phyloP scores from a whole-genome alignment of 2,797 vertebrate genomes.

The Halcyon badia region DNA sequence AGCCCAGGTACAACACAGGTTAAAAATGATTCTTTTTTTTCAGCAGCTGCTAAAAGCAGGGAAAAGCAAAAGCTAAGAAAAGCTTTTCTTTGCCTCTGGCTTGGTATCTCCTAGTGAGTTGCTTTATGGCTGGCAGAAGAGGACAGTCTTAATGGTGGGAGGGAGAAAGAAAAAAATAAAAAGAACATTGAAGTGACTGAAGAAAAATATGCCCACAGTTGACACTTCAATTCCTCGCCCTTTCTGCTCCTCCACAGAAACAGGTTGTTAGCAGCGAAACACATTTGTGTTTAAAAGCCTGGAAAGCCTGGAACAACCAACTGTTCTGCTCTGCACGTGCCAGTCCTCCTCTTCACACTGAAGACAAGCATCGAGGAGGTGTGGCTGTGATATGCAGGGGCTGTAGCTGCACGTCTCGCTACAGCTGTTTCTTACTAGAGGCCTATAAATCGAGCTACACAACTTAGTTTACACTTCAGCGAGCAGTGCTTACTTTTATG shows the following conservation, averaged over 20 bases:
- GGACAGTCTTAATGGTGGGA: background rate
- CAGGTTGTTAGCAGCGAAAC: slow-evolving; percentile 34
- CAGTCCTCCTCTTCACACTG: background rate
- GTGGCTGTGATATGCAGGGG: background rate
- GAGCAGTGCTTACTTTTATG: background rate
- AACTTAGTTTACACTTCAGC: background rate
- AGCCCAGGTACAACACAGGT: background rate
- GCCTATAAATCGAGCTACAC: background rate
- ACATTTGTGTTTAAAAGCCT: slow-evolving; percentile 33
- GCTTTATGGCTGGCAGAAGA: background rate
- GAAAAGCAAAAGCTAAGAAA: background rate
- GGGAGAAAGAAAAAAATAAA: background rate
- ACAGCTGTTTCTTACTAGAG: background rate
- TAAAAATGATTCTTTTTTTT: background rate
- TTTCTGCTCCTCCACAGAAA: background rate
- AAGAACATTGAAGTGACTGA: background rate
- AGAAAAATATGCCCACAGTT: background rate
- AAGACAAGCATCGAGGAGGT: background rate
- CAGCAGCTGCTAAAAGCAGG: background rate
- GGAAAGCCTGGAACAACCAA: slow-evolving; percentile 31
- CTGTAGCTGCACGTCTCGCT: accelerated
- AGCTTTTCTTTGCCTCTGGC: background rate
- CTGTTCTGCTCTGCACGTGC: background rate
- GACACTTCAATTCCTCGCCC: slow-evolving; percentile 46
- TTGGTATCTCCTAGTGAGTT: background rate